Evolutionary conservation across 2,888 invertebrate genomes (phyloP), one percentile per base, ranked within the genome.

Genomic region (Drosophila hamatofila): DNA sequence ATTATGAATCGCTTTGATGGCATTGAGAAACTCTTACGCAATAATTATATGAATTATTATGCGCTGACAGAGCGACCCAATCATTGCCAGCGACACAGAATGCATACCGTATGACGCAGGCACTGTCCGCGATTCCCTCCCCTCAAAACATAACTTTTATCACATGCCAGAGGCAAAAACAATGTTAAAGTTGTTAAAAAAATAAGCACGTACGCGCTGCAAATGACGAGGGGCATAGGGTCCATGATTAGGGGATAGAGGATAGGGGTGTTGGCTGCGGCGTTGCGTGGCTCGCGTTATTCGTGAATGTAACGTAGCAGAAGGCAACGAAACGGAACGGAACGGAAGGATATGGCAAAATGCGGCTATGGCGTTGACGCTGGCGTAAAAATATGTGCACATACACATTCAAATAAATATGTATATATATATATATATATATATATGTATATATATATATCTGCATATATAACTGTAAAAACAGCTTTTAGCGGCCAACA

Each of bases 401-500:
- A 62, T 21, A 48, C 25, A 78, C 46, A 56, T 12, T 55, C 14
- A 54, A n/a, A 66, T 21, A 66, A 18, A 58, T 14, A 41, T 12
- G 21, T 23, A 39, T 21, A 35, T 11, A 42, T 41, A 30, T 41
- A 61, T 49, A 35, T 35, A 8, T 0, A 30, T 30, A 9, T 30
- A 41, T 23, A 44, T 21, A 14, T 42, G 21, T 42, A 18, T 48
- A 16, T 51, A 21, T 49, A 16, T 14, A 57, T 67, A 41, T 62
- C 23, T 48, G 62, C 49, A 70, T 70, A 75, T 78, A 82, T 78
- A 82, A 79, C 76, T 87, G 88, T 88, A 89, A 88, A 85, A 89
- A 77, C 89, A 78, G 86, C 89, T 86, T 86, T 86, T 88, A 89
- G 89, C 89, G 88, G 78, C 88, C 82, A 82, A 66, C 77, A 80